Percentiles rank a stretch among this genome's conserved stretches.
These are phyloP conservation scores for Rhinoderma darwinii DNA, from an alignment of 2,113 vertebrate species.

Conservation along the genomic window DNA sequence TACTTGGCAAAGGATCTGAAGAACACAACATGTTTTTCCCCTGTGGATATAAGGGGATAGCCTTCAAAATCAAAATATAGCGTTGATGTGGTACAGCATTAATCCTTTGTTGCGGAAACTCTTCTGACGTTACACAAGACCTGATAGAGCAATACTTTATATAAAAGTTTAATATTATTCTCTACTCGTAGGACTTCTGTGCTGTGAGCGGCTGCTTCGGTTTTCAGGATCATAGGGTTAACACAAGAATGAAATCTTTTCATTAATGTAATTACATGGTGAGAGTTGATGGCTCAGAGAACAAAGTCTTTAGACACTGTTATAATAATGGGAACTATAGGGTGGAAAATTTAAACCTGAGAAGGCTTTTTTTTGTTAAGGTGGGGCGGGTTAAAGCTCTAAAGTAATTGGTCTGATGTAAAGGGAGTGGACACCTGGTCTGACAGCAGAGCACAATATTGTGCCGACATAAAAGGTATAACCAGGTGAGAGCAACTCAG, in stretches of 20 bases:
- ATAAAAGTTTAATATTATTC: background rate
- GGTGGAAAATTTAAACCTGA: conserved; percentile 35
- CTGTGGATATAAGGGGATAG: conserved; percentile 9
- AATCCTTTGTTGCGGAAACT: conserved; percentile 47
- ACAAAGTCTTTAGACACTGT: conserved; percentile 51
- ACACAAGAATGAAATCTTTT: conserved; percentile 61
- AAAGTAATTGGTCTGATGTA: conserved; percentile 64
- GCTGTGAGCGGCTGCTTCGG: background rate
- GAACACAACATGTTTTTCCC: conserved; percentile 25
- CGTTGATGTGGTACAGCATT: conserved; percentile 7
- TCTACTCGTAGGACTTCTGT: background rate
- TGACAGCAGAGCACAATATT: conserved; percentile 51
- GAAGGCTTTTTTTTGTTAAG: conserved; percentile 59
- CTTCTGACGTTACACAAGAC: background rate
- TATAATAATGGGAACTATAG: conserved; percentile 50
- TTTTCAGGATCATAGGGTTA: conserved; percentile 58
- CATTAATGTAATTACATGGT: conserved; percentile 62
- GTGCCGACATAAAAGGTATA: conserved; percentile 42
- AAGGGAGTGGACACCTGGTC: conserved; percentile 56
- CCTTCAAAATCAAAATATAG: conserved; percentile 31
- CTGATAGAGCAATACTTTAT: background rate
- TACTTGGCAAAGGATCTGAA: conserved; percentile 51
- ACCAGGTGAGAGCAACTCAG: conserved; percentile 58
- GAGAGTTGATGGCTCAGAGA: conserved; percentile 57
- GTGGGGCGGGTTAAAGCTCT: conserved; percentile 62